phyloP scores from a whole-genome alignment of 2,888 invertebrate species.

The Stegophylla sp. region DNA sequence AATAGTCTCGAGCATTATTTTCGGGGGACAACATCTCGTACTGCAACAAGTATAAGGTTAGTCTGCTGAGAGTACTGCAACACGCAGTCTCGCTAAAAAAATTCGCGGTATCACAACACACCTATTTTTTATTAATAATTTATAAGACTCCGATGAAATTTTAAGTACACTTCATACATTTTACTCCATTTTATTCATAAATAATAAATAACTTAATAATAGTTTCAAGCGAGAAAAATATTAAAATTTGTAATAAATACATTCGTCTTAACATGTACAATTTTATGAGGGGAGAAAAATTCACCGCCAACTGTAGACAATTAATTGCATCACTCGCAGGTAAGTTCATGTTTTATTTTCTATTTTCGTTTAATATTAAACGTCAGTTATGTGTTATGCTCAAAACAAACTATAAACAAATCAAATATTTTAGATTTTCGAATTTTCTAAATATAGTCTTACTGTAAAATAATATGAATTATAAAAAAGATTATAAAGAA shows the following conservation, averaged over 20 bases:
- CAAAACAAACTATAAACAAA: background rate
- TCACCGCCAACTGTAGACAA: constrained; percentile 34
- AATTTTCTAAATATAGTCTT: too few relatives aligned
- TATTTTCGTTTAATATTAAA: background rate
- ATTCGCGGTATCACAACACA: constrained; percentile 7
- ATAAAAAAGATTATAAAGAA: too few relatives aligned
- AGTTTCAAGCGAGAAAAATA: background rate
- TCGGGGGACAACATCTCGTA: constrained; percentile 32
- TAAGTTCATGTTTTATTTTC: background rate
- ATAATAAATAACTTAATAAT: background rate
- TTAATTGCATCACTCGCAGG: constrained; percentile 32
- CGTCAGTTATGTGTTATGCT: background rate
- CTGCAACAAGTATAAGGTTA: constrained; percentile 19
- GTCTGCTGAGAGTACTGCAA: constrained; percentile 30
- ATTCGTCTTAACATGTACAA: background rate
- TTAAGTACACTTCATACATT: background rate
- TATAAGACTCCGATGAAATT: background rate
- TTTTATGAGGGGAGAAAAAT: constrained; percentile 13
- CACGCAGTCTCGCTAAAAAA: constrained; percentile 47
- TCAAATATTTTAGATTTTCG: background rate
- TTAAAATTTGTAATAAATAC: background rate
- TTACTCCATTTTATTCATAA: background rate
- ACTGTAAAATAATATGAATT: too few relatives aligned
- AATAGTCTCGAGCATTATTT: constrained; percentile 19
- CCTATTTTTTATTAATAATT: too few relatives aligned